Conservation (phyloP, 2,888 invertebrate genomes). For the Tetanocera ferruginea region DNA sequence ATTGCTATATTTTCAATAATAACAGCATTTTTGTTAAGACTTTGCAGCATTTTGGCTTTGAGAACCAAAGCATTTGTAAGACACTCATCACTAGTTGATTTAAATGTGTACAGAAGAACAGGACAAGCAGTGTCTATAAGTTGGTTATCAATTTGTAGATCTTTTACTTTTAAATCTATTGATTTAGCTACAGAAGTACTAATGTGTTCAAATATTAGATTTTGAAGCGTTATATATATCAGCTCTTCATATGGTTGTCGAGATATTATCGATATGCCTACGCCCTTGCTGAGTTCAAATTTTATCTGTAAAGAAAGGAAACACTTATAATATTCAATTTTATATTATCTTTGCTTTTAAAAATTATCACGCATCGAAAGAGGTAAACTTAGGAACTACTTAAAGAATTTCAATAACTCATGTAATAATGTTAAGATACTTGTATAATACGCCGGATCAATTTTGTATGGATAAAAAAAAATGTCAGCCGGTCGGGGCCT, state of each 20-base stretch:
- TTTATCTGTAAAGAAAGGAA: conserved; percentile 73
- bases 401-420: too few relatives aligned
- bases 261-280: conserved; percentile 85
- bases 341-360: too few relatives aligned
- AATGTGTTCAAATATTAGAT: conserved; percentile 76
- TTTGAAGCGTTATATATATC: conserved; percentile 79
- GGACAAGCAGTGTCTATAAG: conserved; percentile 87
- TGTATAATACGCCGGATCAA: too few relatives aligned
- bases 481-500: too few relatives aligned
- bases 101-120: conserved; percentile 83
- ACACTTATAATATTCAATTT: too few relatives aligned
- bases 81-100: conserved; percentile 69
- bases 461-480: too few relatives aligned
- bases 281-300: conserved; percentile 71
- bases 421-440: too few relatives aligned
- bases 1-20: conserved; percentile 90
- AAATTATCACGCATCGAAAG: too few relatives aligned
- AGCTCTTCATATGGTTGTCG: conserved; percentile 84
- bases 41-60: conserved; percentile 81
- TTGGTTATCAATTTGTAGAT: conserved; percentile 92
- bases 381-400: too few relatives aligned
- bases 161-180: conserved; percentile 80
- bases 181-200: conserved; percentile 73
- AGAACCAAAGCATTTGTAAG: conserved; percentile 81
- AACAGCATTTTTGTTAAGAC: conserved; percentile 83